Percentiles rank a stretch among this genome's conserved stretches.
Conservation (phyloP, 2,888 invertebrate species). For the Rhamnusium bicolor region DNA sequence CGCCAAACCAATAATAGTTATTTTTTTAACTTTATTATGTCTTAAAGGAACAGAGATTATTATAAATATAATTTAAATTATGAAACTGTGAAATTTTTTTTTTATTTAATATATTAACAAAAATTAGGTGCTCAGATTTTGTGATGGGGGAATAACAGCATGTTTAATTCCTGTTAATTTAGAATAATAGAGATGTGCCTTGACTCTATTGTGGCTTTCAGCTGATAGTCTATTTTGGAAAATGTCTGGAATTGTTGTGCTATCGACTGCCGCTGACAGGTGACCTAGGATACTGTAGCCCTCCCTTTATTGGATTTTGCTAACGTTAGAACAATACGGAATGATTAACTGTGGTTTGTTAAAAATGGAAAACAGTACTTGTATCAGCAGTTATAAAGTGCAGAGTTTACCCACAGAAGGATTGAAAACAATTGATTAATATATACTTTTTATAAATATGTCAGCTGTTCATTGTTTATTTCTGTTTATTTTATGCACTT, state of each 20-base stretch:
- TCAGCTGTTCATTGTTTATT: too few relatives aligned
- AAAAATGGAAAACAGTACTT: constrained; percentile 3
- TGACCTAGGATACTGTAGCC: neutral
- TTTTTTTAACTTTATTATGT: too few relatives aligned
- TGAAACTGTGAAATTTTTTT: too few relatives aligned
- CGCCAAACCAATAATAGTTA: too few relatives aligned
- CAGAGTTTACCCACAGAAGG: too few relatives aligned
- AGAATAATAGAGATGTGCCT: neutral
- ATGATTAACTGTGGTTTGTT: neutral
- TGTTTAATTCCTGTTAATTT: neutral
- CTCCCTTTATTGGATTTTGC: constrained; percentile 8
- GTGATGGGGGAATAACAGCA: neutral
- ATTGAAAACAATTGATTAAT: too few relatives aligned
- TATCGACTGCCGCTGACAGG: neutral
- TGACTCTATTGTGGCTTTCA: neutral
- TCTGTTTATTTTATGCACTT: too few relatives aligned
- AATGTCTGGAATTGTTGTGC: constrained; percentile 18
- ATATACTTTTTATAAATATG: too few relatives aligned
- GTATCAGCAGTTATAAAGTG: neutral
- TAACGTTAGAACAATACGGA: constrained; percentile 8
- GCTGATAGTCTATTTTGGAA: constrained; percentile 6
- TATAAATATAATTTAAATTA: too few relatives aligned
- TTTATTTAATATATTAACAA: too few relatives aligned
- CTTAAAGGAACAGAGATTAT: too few relatives aligned
- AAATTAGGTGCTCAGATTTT: too few relatives aligned